phyloP scores from a whole-genome alignment of 2,797 vertebrate genomes.

The Lacerta viridis region DNA sequence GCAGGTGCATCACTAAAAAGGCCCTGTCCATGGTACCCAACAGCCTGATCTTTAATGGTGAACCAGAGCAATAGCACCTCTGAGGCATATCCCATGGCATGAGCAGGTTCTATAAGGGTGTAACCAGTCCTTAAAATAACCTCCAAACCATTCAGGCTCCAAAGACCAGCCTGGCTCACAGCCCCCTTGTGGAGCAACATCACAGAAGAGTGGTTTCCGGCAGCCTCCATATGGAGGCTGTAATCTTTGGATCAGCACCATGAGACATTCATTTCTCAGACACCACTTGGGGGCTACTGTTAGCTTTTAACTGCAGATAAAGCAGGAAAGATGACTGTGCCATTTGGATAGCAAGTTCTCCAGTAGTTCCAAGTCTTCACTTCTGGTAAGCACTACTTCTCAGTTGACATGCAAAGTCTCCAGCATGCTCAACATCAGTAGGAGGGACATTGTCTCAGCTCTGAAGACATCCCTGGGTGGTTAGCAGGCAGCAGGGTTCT shows the following conservation, averaged over 20 bases:
- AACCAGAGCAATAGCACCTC: neutral
- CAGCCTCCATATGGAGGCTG: no score
- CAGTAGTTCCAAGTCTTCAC: neutral
- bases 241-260: neutral
- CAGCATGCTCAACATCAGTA: neutral
- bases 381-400: neutral
- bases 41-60: neutral
- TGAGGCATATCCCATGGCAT: neutral
- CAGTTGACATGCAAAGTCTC: neutral
- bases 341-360: neutral
- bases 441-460: neutral
- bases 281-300: neutral
- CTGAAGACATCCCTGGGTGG: neutral
- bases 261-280: neutral
- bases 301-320: neutral
- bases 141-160: neutral
- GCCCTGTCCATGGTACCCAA: neutral
- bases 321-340: neutral
- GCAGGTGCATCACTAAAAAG: neutral
- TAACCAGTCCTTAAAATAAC: neutral
- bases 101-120: neutral
- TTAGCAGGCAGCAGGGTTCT: neutral
- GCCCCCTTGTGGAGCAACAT: neutral
- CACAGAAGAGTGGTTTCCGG: neutral
- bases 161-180: neutral